Conservation (phyloP, 2,797 vertebrate species). For the Arctocebus calabarensis region DNA sequence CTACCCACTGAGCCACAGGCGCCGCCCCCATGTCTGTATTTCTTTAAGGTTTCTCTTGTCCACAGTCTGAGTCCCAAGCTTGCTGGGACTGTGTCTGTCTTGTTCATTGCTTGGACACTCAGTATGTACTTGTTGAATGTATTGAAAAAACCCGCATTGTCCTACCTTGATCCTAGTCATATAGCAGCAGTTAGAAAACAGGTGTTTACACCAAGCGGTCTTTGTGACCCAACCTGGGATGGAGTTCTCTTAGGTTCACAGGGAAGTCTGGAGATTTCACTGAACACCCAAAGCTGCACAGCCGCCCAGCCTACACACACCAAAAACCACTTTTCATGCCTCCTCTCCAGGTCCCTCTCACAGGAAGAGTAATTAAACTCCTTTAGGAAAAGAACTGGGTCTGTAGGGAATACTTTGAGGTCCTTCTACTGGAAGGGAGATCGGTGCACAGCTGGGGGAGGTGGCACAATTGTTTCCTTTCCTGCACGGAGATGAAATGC, state of each 20-base stretch:
- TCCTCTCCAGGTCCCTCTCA: background rate
- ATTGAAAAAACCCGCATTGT: background rate
- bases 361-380: background rate
- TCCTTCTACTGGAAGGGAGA: background rate
- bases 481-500: background rate
- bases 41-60: background rate
- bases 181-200: background rate
- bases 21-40: background rate
- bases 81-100: background rate
- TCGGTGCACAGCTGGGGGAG: background rate
- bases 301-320: background rate
- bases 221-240: background rate
- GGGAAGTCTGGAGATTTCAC: background rate
- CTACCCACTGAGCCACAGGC: too few species aligned
- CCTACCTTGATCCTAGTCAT: background rate
- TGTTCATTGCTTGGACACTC: background rate
- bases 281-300: background rate
- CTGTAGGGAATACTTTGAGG: background rate
- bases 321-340: background rate
- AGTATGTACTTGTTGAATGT: background rate
- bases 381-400: background rate
- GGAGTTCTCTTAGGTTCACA: background rate
- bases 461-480: background rate
- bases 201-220: background rate
- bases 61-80: background rate